phyloP scores from a whole-genome alignment of 2,888 invertebrate species.

The Gasteruption jaculator region DNA sequence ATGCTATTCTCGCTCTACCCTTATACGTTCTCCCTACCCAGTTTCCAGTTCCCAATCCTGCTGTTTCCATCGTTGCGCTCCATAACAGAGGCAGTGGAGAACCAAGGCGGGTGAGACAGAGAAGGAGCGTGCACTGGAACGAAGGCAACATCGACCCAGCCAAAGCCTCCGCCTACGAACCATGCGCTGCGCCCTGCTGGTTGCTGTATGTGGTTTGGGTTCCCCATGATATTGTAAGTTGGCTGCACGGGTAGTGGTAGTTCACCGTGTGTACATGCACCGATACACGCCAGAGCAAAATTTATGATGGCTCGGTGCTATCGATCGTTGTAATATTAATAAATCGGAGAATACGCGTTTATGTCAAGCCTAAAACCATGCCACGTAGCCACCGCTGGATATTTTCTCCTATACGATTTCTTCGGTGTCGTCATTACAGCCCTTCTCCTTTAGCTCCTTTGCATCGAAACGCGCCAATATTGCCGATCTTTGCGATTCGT shows the following conservation, averaged over 20 bases:
- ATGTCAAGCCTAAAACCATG: constrained; percentile 11
- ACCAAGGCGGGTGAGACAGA: background rate
- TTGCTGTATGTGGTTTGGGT: constrained; percentile 1
- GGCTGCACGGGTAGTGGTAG: constrained; percentile 22
- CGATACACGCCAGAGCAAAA: constrained; percentile 18
- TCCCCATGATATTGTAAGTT: too few species aligned
- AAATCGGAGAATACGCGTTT: constrained; percentile 24
- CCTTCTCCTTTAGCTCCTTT: too few species aligned
- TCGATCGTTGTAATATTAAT: constrained; percentile 32
- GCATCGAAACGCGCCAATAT: too few species aligned
- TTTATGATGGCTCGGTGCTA: constrained; percentile 25
- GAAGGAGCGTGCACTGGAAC: constrained; percentile 21
- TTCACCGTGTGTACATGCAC: constrained; percentile 16
- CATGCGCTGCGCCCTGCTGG: constrained; percentile 12
- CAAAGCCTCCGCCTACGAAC: constrained; percentile 30
- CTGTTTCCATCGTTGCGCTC: constrained; percentile 15
- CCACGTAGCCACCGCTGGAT: too few species aligned
- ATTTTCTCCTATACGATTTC: too few species aligned
- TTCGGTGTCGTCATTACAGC: too few species aligned
- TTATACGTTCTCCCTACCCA: constrained; percentile 20
- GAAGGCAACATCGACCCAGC: constrained; percentile 37
- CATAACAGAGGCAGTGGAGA: constrained; percentile 19
- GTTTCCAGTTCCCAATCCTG: constrained; percentile 18
- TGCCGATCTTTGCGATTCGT: too few species aligned
- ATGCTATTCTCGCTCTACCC: constrained; percentile 19